phyloP scores from a whole-genome alignment of 2,888 invertebrate genomes.

The Papilio protenor region DNA sequence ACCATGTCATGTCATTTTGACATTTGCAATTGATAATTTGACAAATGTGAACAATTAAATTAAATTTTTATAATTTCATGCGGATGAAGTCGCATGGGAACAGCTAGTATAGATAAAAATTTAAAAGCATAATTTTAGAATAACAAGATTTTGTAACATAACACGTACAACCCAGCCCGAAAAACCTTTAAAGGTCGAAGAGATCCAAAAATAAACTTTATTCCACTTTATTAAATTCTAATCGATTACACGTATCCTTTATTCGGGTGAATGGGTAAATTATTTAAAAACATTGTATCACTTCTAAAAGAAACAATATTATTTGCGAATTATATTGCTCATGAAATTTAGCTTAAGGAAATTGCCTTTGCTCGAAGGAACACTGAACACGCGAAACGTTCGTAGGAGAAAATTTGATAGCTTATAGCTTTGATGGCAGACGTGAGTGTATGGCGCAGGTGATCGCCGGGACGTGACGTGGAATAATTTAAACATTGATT shows the following conservation, averaged over 20 bases:
- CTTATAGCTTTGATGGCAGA: slow-evolving; percentile 71
- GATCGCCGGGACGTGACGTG: slow-evolving; percentile 53
- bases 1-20: too few species aligned
- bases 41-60: too few species aligned
- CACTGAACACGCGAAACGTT: slow-evolving; percentile 66
- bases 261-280: slow-evolving; percentile 56
- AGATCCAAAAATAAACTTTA: slow-evolving; percentile 28
- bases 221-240: slow-evolving; percentile 28
- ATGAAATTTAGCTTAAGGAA: slow-evolving; percentile 81
- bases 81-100: too few species aligned
- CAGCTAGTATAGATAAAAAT: too few species aligned
- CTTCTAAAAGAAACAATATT: slow-evolving; percentile 69
- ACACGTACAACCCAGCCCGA: neutral
- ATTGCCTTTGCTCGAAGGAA: slow-evolving; percentile 71
- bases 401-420: slow-evolving; percentile 78
- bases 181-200: slow-evolving; percentile 33
- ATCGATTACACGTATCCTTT: slow-evolving; percentile 30
- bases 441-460: slow-evolving; percentile 52
- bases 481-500: slow-evolving; percentile 37
- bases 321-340: slow-evolving; percentile 75
- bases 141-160: neutral
- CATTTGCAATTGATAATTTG: too few species aligned
- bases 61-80: too few species aligned
- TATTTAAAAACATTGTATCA: slow-evolving; percentile 62
- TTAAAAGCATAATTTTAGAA: neutral